Base-by-base conservation (phyloP, 2,113 vertebrate species). In the Mus pahari region DNA sequence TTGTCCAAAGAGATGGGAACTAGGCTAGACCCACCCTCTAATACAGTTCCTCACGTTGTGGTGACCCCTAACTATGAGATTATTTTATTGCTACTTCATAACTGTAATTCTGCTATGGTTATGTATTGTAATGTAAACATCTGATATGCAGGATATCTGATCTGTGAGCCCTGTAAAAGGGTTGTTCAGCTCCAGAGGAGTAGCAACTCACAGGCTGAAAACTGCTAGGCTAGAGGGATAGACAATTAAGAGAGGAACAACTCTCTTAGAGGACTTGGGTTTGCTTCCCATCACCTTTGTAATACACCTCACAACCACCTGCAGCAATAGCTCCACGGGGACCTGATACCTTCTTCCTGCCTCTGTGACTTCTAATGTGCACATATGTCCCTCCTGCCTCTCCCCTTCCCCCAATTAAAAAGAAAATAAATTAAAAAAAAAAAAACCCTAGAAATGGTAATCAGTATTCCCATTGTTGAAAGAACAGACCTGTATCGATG, bases 401-500 rank as follows among this genome's bases (percentile, higher is more conserved):
- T 19, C 17, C 13, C 26, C 26, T 3, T 17, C 11, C 33, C 11
- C 3, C 39, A 64, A 64, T 45, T 31, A 42, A 60, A 64, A 84
- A 64, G 39, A 45, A 64, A 45, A 64, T 62, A 45, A 66, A 48
- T 45, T 6, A 36, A 55, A 83, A 58, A 22, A 79, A 2, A 50
- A 17, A 16, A 58, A 78, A 14, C 22, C 62, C 19, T 19, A 70
- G 73, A 95, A 90, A 48, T 6, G 31, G 22, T 24, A 94, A 71
- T 31, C 70, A 39, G 45, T n/a, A 91, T 83, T 93, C 77, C 33
- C 48, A 26, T 28, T 89, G 60, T 58, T 94, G 60, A 89, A 84
- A 97, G 14, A 48, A 45, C 50, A 64, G 62, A 79, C 60, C 22
- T 64, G 53, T 48, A 79, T 64, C 14, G 28, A 66, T 11, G 26